phyloP scores from a whole-genome alignment of 2,113 vertebrate species.

The Budorcas taxicolor region DNA sequence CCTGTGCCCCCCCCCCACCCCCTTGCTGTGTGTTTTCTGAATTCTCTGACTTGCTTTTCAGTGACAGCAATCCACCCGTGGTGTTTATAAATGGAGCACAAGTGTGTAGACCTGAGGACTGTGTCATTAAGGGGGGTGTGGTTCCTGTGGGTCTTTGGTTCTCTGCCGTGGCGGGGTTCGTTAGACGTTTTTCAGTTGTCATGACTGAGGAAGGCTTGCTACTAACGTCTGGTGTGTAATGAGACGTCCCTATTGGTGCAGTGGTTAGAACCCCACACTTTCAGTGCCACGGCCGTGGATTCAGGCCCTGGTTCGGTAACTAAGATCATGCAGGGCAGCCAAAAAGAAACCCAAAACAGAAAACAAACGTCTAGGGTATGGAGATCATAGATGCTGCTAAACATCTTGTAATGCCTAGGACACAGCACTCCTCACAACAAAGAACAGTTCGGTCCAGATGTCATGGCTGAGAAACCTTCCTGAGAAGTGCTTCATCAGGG shows the following conservation, averaged over 20 bases:
- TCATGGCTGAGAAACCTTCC: fast-evolving
- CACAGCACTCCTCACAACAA: fast-evolving
- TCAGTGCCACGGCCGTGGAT: not conserved
- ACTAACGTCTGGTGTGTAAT: fast-evolving
- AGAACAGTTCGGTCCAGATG: fast-evolving
- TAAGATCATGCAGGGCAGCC: not conserved
- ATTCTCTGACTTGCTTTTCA: not conserved
- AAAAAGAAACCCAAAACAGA: not conserved
- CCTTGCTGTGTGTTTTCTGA: not conserved
- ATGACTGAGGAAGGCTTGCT: fast-evolving
- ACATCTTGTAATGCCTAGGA: fast-evolving
- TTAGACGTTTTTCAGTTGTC: too few relatives aligned
- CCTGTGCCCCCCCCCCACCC: fast-evolving
- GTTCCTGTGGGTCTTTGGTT: fast-evolving
- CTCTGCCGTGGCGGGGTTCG: fast-evolving
- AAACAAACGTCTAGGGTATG: fast-evolving
- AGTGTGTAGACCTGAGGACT: fast-evolving
- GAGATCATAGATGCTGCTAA: not conserved
- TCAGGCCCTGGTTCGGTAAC: not conserved
- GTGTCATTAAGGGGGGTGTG: not conserved
- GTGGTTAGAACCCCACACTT: not conserved
- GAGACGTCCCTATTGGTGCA: not conserved
- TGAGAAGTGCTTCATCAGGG: fast-evolving
- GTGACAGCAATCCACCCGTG: fast-evolving
- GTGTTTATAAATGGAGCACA: not conserved